A percentile compares a stretch with the other conserved stretches of the same genome.
phyloP scores from a whole-genome alignment of 2,888 invertebrate genomes.

The Scaptomyza reducta region DNA sequence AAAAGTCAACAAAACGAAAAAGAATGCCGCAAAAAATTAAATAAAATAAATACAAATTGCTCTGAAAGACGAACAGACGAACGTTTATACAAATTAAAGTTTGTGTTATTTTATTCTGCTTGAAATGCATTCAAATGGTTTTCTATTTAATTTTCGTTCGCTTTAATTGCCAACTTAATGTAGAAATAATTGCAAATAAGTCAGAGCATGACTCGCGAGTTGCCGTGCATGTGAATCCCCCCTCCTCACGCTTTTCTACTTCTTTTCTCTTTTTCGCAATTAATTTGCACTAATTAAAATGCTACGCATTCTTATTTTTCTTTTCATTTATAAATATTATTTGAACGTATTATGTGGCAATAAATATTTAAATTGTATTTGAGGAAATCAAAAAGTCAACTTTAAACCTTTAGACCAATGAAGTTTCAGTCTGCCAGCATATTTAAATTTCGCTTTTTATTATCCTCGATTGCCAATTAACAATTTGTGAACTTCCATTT shows the following conservation, averaged over 20 bases:
- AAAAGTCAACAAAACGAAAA: slow-evolving; percentile 14
- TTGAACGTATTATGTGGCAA: slow-evolving; percentile 9
- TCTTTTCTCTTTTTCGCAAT: too few relatives aligned
- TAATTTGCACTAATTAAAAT: slow-evolving; percentile 56
- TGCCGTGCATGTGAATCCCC: background rate
- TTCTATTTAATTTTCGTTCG: slow-evolving; percentile 72
- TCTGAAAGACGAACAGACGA: slow-evolving; percentile 18
- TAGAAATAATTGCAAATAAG: slow-evolving; percentile 64
- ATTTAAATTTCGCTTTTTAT: background rate
- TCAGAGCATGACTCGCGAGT: slow-evolving; percentile 7
- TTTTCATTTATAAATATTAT: slow-evolving; percentile 35
- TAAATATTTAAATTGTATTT: background rate
- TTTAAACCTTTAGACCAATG: too few relatives aligned
- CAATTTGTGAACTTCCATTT: background rate
- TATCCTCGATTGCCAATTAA: background rate
- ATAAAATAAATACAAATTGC: slow-evolving; percentile 27
- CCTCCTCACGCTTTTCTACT: too few relatives aligned
- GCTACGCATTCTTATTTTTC: slow-evolving; percentile 38
- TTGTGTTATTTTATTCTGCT: slow-evolving; percentile 77
- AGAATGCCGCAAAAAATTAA: slow-evolving; percentile 16
- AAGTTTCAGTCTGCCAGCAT: too few relatives aligned
- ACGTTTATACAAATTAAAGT: slow-evolving; percentile 74
- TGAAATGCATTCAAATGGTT: slow-evolving; percentile 73
- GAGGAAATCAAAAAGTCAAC: too few relatives aligned
- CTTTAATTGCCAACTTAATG: slow-evolving; percentile 70